Base-by-base conservation (phyloP, 1,140 invertebrate genomes). In the Rhopalosiphum maidis region DNA sequence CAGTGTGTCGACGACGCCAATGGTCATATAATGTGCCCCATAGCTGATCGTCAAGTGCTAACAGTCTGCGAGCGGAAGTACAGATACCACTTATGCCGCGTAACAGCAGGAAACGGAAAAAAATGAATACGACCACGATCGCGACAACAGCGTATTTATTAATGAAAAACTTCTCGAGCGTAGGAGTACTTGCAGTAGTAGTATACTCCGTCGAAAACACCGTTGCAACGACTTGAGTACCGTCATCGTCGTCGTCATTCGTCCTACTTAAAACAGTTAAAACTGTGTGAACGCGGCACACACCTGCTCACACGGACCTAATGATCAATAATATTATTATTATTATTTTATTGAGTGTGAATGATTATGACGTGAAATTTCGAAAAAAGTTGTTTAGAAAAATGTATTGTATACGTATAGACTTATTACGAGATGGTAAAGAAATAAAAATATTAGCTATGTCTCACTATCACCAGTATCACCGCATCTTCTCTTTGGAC, bases 81-180 rank as follows among this genome's bases (percentile, higher is more conserved):
- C 46, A 88, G n/a, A 88, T 43, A 89, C 25, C 22, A 55, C 35
- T 60, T 22, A 15, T 35, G 82, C n/a, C 35, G 88, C 88, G 37
- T 41, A 41, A 54, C 25, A 51, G 60, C 54, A 90, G 89, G 89
- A 90, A 90, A 54, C 89, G 25, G 51, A 23, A 55, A 90, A 90
- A 90, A 30, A 60, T 30, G 23, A 60, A 60, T 37, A 55, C 51
- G 88, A 87, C 86, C 87, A n/a, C 15, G 4, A 77, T 18, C n/a
- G n/a, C 60, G 35, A 60, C 51, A 25, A 41, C 88, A 22, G 1
- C n/a, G 51, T 89, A 37, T 90, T 90, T 60, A 90, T 90, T 90
- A 90, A 90, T 90, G 54, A 43, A 90, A 90, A 90, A n/a, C 37
- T 68, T 68, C 89, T 15, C 89, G 51, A 22, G 89, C 54, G 89